Conservation (phyloP, 37 sponge, comb jelly and placozoan genomes). For the Beroe ovata region DNA sequence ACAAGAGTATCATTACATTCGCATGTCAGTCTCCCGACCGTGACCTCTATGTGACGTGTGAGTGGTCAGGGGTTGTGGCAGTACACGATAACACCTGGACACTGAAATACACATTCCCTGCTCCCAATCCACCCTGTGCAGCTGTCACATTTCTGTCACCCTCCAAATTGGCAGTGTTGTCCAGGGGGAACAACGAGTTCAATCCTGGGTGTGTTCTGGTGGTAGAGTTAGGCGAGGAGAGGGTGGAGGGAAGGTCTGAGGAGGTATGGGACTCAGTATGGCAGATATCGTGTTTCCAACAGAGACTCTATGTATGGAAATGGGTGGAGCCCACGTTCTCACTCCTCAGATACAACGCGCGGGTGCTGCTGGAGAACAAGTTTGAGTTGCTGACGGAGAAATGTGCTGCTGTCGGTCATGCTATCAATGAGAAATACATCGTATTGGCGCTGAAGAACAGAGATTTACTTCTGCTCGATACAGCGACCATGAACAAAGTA, state of each 20-base stretch:
- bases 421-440: not conserved
- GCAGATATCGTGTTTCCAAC: not conserved
- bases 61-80: slow-evolving; percentile 30
- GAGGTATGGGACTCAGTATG: not conserved
- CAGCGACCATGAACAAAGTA: not conserved
- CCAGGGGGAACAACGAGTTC: not conserved
- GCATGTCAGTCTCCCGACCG: not conserved
- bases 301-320: slow-evolving; percentile 4
- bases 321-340: slow-evolving; percentile 44
- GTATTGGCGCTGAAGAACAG: not conserved
- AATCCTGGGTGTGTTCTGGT: slow-evolving; percentile 13
- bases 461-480: slow-evolving; percentile 15
- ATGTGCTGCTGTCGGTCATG: not conserved
- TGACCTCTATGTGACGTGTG: not conserved
- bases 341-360: not conserved
- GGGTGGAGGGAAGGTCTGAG: not conserved
- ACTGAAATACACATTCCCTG: not conserved
- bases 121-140: slow-evolving; percentile 15
- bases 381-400: slow-evolving; percentile 21
- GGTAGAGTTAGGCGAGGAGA: not conserved
- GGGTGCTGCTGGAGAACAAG: not conserved
- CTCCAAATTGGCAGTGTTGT: not conserved
- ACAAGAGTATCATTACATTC: slow-evolving; percentile 49
- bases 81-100: not conserved
- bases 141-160: not conserved